Base-by-base conservation (phyloP, 2,797 vertebrate species). In the Pempheris klunzingeri region DNA sequence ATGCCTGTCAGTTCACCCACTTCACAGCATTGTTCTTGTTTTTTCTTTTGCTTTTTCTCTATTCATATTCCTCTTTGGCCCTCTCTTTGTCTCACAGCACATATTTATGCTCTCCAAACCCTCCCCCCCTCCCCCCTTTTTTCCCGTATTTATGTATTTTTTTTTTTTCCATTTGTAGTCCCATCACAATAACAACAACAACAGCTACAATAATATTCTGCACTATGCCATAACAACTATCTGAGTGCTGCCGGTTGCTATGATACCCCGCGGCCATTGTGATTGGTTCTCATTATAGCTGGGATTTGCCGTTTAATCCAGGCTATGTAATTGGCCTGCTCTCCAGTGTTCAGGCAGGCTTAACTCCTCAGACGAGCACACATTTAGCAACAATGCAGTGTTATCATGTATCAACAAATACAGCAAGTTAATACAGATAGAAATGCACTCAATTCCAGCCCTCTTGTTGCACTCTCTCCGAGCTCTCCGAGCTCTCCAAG, bases 241-340 rank as follows among this genome's bases (percentile, higher is more conserved):
- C 84, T 64, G 62, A 89, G 78, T 60, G 41, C 73, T 70, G 80
- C 79, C 2, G 82, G 94, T 95, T 95, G 94, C 94, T 95, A 94
- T 90, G 94, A 90, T 92, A 95, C 92, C 88, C 86, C 39, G 24
- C 43, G 47, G 82, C 85, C 80, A 85, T 90, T 83, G 88, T 84
- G 86, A 94, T 92, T 91, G 92, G 85, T 85, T 94, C 87, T 93
- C 90, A 91, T 93, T 93, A 93, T 88, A 88, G 79, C 82, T 78
- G 74, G 90, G 91, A 92, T 90, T 91, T 93, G 87, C 88, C 26
- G 62, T 90, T 93, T 93, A 94, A 92, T 94, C 88, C 88, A 69
- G 80, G 83, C 86, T 74, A 85, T 90, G 89, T 92, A 94, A 92
- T 92, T 91, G 91, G 83, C 85, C 90, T 66, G 77, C 86, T 92